Conservation (phyloP, 92 coral and sea anemone species). For the Epizoanthus ramosus region DNA sequence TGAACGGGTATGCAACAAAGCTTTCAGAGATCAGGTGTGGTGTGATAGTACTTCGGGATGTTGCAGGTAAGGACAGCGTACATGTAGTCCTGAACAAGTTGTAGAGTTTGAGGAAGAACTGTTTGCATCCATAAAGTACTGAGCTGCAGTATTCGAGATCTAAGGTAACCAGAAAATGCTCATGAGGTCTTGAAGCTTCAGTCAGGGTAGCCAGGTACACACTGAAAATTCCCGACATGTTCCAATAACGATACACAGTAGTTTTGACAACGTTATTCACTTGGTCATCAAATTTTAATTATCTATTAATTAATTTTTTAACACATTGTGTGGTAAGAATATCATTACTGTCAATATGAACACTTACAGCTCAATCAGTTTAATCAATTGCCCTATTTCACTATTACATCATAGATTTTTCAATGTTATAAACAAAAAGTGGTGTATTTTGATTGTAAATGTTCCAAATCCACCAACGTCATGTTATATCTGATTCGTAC, state of each 20-base stretch:
- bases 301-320: background rate
- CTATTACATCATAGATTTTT: too few relatives aligned
- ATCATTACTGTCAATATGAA: too few relatives aligned
- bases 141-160: background rate
- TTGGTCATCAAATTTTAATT: slow-evolving; percentile 1
- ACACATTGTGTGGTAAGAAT: too few relatives aligned
- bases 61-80: background rate
- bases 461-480: too few relatives aligned
- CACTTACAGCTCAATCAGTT: too few relatives aligned
- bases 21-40: background rate
- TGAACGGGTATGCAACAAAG: background rate
- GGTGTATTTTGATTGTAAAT: too few relatives aligned
- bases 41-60: background rate
- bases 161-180: background rate
- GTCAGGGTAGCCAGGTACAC: background rate
- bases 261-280: background rate
- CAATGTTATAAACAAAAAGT: too few relatives aligned
- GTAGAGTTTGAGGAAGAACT: background rate
- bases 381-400: too few relatives aligned
- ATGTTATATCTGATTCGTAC: too few relatives aligned
- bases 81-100: too few relatives aligned
- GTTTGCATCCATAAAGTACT: slow-evolving; percentile 16
- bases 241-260: background rate
- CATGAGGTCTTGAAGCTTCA: slow-evolving; percentile 9
- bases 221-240: background rate